These are phyloP conservation scores for Xanthia togata DNA, from an alignment of 2,888 invertebrate species.

Conservation along the genomic window DNA sequence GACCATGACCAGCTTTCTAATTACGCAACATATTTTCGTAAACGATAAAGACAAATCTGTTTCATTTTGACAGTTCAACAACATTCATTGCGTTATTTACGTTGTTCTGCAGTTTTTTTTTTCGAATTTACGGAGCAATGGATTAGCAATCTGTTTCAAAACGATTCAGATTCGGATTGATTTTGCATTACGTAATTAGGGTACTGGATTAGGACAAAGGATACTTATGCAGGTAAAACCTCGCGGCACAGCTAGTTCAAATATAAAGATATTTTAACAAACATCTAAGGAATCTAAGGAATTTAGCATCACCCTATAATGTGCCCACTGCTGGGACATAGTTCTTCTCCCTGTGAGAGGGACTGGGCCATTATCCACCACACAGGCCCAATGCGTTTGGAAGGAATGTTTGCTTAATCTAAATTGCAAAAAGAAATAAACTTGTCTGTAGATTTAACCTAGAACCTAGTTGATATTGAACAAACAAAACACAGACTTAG, in stretches of 20 bases:
- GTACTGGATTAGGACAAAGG: too few species aligned
- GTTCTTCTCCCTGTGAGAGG: neutral
- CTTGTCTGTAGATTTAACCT: conserved; percentile 39
- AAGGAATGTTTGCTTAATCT: conserved; percentile 13
- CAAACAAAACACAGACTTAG: conserved; percentile 27
- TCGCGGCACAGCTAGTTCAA: neutral
- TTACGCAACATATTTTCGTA: too few species aligned
- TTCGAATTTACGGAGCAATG: too few species aligned
- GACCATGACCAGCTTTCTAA: too few species aligned
- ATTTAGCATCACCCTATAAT: neutral
- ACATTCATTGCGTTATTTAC: too few species aligned
- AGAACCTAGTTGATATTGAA: conserved; percentile 33
- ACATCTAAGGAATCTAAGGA: conserved; percentile 28
- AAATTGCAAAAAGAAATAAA: conserved; percentile 32
- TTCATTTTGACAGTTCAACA: too few species aligned
- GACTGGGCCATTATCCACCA: neutral
- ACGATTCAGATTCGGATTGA: too few species aligned
- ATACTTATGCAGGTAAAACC: too few species aligned
- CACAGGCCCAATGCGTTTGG: neutral
- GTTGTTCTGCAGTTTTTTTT: too few species aligned
- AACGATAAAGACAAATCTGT: too few species aligned
- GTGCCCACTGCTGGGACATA: neutral
- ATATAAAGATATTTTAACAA: neutral
- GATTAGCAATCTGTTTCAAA: too few species aligned
- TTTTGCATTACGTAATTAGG: too few species aligned